Evolutionary conservation across 2,113 vertebrate genomes (phyloP), one percentile per base, ranked within the genome.

Genomic region (Embiotoca jacksoni): DNA sequence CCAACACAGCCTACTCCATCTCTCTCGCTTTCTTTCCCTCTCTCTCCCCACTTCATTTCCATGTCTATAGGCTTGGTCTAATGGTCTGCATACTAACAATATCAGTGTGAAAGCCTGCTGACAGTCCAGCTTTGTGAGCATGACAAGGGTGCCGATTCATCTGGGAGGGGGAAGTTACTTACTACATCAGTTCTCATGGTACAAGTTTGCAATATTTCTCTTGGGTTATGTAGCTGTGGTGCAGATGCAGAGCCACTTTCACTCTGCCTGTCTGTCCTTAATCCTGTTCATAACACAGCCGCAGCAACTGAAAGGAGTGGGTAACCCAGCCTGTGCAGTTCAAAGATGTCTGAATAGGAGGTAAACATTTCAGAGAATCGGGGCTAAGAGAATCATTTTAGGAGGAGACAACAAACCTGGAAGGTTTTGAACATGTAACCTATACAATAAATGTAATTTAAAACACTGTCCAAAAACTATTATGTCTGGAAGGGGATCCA

Each of bases 51-150:
- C 93, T 78, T 89, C 88, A 97, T 96, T 97, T 96, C 94, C 96
- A 97, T 96, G 93, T 96, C 95, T 95, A 96, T 95, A 95, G 95
- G 89, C 91, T 85, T 83, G 88, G 93, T 88, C 92, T 86, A 91
- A 84, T 93, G 92, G 90, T 91, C 93, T 95, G 96, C 94, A 96
- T 97, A 96, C 96, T 95, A 96, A 97, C 95, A 89, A 94, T 89
- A 94, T 94, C 89, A 89, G 94, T 94, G 94, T 96, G 91, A 94
- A 94, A 94, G 94, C 85, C 88, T 46, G 63, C 93, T 95, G 95
- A 95, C 92, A 95, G 93, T 93, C 94, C 93, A 95, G 94, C 95
- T 96, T 95, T 96, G 95, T 96, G 92, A 94, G 90, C 90, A 94
- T 86, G 91, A 94, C 95, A 95, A 94, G 95, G 93, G 88, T 90